These are phyloP conservation scores for Phylloscopus trochiloides DNA, from an alignment of 2,113 vertebrate species.

Conservation along the genomic window DNA sequence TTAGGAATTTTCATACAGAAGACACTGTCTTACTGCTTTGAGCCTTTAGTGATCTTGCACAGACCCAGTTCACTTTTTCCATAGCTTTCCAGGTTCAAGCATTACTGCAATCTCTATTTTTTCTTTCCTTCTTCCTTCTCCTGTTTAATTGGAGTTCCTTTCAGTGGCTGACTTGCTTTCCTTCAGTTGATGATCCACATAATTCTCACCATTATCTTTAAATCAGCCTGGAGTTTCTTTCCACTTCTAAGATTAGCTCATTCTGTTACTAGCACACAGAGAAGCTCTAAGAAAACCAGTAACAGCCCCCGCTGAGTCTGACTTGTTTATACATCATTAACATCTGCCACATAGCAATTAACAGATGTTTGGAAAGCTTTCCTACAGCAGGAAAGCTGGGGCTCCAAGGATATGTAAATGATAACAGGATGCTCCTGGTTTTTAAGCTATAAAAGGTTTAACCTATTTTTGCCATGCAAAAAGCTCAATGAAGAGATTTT, in stretches of 20 bases:
- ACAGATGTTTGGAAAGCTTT: constrained; percentile 52
- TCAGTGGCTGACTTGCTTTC: not conserved
- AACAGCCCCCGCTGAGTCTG: not conserved
- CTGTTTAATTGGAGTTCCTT: not conserved
- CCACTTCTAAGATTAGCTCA: constrained; percentile 19
- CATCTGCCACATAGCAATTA: constrained; percentile 54
- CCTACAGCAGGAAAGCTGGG: not conserved
- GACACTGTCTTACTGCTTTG: not conserved
- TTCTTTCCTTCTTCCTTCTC: not conserved
- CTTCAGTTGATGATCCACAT: not conserved
- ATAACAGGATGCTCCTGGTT: not conserved
- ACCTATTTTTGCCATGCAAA: not conserved
- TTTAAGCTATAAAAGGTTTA: not conserved
- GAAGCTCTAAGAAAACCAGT: constrained; percentile 26
- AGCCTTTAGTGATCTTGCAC: not conserved
- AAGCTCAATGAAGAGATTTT: not conserved
- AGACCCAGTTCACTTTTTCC: not conserved
- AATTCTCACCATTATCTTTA: not conserved
- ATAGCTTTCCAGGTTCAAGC: not conserved
- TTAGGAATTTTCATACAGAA: not conserved
- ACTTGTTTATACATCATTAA: constrained; percentile 54
- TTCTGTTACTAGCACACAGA: not conserved
- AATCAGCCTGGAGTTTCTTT: constrained; percentile 12
- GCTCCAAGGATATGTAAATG: not conserved
- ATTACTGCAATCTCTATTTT: not conserved